These are phyloP conservation scores for Sternotherus odoratus DNA, from an alignment of 2,797 vertebrate genomes.

Conservation along the genomic window DNA sequence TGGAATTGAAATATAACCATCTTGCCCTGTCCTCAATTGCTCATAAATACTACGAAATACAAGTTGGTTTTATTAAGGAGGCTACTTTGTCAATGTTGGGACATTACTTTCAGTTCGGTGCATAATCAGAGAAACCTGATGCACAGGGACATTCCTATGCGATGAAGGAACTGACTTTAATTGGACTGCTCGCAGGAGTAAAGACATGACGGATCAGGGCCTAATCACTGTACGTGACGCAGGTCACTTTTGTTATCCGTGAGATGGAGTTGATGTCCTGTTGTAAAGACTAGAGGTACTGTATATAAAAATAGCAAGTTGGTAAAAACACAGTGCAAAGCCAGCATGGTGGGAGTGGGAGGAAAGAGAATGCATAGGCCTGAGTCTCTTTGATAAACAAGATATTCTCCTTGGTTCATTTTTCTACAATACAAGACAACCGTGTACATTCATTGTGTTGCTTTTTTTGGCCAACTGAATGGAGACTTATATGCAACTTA, in stretches of 20 bases:
- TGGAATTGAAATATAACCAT: slow-evolving; percentile 8
- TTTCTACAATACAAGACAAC: background rate
- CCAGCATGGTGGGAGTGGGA: background rate
- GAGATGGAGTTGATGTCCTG: background rate
- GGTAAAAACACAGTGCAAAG: background rate
- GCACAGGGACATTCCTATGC: background rate
- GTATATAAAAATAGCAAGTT: background rate
- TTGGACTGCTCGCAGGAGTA: background rate
- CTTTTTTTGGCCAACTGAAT: background rate
- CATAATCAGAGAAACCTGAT: background rate
- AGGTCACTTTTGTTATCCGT: background rate
- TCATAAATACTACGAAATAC: background rate
- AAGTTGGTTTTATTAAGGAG: background rate
- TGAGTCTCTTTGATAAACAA: too few relatives aligned
- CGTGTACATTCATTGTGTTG: background rate
- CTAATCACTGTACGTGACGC: background rate
- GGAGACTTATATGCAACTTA: background rate
- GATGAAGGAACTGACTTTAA: background rate
- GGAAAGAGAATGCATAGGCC: background rate
- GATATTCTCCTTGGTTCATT: background rate
- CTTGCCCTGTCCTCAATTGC: background rate
- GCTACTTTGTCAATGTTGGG: background rate
- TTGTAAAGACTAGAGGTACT: background rate
- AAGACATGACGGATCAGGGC: background rate
- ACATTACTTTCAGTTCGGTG: background rate